A percentile compares a stretch with the other conserved stretches of the same genome.
Evolutionary conservation across 2,888 invertebrate genomes (phyloP).

Genomic region (Cylloceria caligata): DNA sequence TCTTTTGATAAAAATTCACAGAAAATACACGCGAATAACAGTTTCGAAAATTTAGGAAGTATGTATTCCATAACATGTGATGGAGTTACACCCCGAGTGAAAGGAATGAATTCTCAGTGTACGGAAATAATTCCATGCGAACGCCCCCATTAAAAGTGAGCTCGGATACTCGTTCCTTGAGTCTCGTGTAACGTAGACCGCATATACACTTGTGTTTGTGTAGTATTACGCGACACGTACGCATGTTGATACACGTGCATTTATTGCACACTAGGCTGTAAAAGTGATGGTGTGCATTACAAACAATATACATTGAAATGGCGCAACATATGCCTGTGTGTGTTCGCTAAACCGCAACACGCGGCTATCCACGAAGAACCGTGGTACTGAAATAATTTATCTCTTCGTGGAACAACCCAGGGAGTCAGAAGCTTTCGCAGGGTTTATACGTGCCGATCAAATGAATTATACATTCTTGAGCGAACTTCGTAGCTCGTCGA

Average conservation of each 20-base stretch:
- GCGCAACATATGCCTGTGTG: too few relatives aligned
- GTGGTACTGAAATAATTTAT: too few relatives aligned
- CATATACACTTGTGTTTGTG: not conserved
- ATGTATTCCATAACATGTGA: not conserved
- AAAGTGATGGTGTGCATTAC: too few relatives aligned
- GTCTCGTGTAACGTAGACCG: not conserved
- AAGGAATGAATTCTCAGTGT: not conserved
- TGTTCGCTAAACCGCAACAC: too few relatives aligned
- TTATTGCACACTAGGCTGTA: not conserved
- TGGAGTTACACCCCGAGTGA: not conserved
- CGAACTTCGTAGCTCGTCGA: too few relatives aligned
- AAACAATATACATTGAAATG: too few relatives aligned
- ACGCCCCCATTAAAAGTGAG: not conserved
- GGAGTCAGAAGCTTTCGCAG: too few relatives aligned
- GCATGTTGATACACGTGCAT: not conserved
- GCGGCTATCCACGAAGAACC: not conserved
- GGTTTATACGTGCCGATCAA: too few relatives aligned
- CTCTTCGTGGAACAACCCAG: not conserved
- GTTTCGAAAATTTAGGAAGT: not conserved
- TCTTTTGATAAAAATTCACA: not conserved
- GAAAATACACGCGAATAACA: not conserved
- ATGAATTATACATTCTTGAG: too few relatives aligned
- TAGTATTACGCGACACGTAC: not conserved
- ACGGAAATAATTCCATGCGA: not conserved
- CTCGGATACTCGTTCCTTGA: not conserved